These are phyloP conservation scores for Bursaphelenchus okinawaensis DNA, from an alignment of 2,888 invertebrate species.

Conservation along the genomic window DNA sequence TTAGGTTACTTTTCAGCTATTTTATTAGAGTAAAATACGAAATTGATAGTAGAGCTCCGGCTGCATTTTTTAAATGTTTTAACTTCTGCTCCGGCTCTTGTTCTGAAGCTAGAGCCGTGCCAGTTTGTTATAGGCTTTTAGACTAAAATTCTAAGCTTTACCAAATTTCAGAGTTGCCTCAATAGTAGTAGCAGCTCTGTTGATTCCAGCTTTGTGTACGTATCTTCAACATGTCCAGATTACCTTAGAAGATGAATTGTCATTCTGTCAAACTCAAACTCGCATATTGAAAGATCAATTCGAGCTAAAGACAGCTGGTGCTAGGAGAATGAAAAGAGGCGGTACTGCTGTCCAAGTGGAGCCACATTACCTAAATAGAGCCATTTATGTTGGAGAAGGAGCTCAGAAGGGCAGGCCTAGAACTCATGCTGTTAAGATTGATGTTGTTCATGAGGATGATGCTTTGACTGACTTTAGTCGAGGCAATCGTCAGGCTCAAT, in stretches of 20 bases:
- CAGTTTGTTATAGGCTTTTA: too few species aligned
- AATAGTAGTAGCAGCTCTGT: constrained; percentile 1
- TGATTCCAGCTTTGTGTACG: constrained; percentile 4
- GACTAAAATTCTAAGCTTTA: too few species aligned
- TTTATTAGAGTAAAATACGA: too few species aligned
- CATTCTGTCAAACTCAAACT: constrained; percentile 8
- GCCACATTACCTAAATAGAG: background rate
- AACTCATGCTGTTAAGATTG: background rate
- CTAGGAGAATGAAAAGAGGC: background rate
- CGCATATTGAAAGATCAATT: background rate
- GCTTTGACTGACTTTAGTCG: background rate
- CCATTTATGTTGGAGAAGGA: background rate
- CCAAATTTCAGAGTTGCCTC: background rate
- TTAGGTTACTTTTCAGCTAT: too few species aligned
- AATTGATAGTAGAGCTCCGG: too few species aligned
- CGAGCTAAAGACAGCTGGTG: background rate
- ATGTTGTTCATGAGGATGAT: background rate
- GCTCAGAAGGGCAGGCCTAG: background rate
- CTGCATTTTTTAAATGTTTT: too few species aligned
- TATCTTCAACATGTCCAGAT: constrained; percentile 12
- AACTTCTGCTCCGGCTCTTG: too few species aligned
- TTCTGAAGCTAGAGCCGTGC: too few species aligned
- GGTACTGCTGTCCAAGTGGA: background rate
- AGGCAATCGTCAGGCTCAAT: background rate
- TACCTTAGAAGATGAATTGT: constrained; percentile 8